Base-by-base conservation (phyloP, 2,888 invertebrate genomes). In the Danaus chrysippus region DNA sequence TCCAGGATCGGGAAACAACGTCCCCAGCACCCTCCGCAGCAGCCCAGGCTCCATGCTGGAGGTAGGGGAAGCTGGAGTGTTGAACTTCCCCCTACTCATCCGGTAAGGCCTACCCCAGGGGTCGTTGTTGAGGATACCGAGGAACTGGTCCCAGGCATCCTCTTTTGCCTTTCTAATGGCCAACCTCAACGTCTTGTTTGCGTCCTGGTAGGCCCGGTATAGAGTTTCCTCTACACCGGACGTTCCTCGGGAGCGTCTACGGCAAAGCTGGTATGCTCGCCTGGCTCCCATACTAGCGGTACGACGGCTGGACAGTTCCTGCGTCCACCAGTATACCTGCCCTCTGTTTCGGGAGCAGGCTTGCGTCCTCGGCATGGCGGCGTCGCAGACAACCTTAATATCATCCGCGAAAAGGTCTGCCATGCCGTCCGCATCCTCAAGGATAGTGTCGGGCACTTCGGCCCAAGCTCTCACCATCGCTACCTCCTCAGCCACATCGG, bases 321-420 rank as follows among this genome's bases (percentile, higher is more conserved):
- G 42, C 1, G 65, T 59, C 68, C 68, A 70, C 70, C 70, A 67
- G 23, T 65, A 64, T 6, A 68, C 67, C 12, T 12, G 42, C 23
- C 23, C 23, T 8, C 23, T 34, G 6, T 34, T 1, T 53, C 44
- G 0, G 42, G 17, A 0, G 56, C 54, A 3, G 62, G 55, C 0
- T 6, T 56, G 5, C 46, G 60, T 3, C 34, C 44, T 2, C 0
- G 71, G 67, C 70, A 70, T 71, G 0, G 66, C 42, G 12, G 68
- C 63, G 13, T 70, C 68, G 53, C 70, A 70, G 1, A 70, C 46
- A 1, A 54, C 53, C 3, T 61, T 59, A 59, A 70, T 34, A 0
- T 59, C 56, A 0, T 42, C 19, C 3, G 58, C n/a, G 0, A 70
- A 61, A 57, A 43, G 42, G 0, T 56, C 62, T 1, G 62, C 63